Percentiles rank a stretch among this genome's conserved stretches.
phyloP scores from a whole-genome alignment of 2,797 vertebrate species.

The Alauda arvensis region DNA sequence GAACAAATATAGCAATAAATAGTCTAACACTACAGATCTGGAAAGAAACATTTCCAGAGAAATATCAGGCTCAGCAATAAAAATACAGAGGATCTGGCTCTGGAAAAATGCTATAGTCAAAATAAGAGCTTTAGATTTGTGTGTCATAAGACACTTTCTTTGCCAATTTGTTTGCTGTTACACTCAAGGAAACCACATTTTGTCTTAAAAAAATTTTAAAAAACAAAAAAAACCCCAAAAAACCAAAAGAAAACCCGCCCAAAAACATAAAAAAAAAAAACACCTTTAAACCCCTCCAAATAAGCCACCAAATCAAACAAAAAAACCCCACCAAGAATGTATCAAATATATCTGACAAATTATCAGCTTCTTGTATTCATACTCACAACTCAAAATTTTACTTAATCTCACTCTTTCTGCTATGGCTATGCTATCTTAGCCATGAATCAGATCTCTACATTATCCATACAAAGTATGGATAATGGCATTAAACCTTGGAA shows the following conservation, averaged over 20 bases:
- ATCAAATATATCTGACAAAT: background rate
- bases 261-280: background rate
- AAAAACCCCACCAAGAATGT: fast-evolving
- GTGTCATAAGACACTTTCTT: background rate
- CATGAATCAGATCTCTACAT: background rate
- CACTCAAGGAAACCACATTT: background rate
- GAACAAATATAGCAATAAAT: background rate
- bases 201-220: background rate
- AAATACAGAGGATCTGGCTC: background rate
- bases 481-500: background rate
- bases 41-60: background rate
- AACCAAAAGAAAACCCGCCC: fast-evolving
- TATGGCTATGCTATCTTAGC: background rate
- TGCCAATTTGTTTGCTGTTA: background rate
- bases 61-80: background rate
- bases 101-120: background rate
- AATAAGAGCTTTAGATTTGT: background rate
- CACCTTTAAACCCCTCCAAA: fast-evolving
- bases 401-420: background rate
- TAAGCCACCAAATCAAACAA: background rate
- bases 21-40: background rate
- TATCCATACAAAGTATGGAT: background rate
- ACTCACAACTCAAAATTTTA: background rate
- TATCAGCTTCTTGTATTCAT: background rate
- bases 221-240: background rate